Evolutionary conservation across 2,888 invertebrate species (phyloP).

Genomic region (Chloromyia formosa): DNA sequence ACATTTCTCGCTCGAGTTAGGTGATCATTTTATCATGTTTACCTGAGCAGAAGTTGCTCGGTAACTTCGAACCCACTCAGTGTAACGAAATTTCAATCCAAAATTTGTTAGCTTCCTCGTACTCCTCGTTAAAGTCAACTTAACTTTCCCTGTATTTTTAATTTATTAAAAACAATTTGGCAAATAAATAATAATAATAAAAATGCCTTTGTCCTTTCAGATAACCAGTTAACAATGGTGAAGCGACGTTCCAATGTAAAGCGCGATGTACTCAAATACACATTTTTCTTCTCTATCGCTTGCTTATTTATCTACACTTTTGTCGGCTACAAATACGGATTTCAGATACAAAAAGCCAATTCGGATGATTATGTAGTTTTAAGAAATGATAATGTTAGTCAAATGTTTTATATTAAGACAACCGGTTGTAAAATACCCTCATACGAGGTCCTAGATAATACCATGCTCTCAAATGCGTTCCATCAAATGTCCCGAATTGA

Average conservation of each 20-base stretch:
- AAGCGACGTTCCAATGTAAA: background rate
- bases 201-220: background rate
- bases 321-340: background rate
- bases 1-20: no score
- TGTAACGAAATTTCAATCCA: no score
- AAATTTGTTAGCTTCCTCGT: no score
- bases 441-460: slow-evolving; percentile 59
- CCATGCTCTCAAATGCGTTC: slow-evolving; percentile 58
- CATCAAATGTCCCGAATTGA: slow-evolving; percentile 54
- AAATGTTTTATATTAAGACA: slow-evolving; percentile 62
- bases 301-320: slow-evolving; percentile 10
- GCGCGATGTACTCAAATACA: background rate
- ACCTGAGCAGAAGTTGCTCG: no score
- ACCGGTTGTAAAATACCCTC: slow-evolving; percentile 63
- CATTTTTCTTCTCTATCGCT: slow-evolving; percentile 5
- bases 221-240: slow-evolving; percentile 1
- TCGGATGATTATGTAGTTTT: slow-evolving; percentile 3
- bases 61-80: no score
- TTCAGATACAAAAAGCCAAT: background rate
- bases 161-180: no score
- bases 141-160: no score
- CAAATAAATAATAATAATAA: no score
- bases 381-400: slow-evolving; percentile 54
- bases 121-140: no score
- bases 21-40: no score